Base-by-base conservation (phyloP, 2,797 vertebrate species). In the Myotis findleyi region DNA sequence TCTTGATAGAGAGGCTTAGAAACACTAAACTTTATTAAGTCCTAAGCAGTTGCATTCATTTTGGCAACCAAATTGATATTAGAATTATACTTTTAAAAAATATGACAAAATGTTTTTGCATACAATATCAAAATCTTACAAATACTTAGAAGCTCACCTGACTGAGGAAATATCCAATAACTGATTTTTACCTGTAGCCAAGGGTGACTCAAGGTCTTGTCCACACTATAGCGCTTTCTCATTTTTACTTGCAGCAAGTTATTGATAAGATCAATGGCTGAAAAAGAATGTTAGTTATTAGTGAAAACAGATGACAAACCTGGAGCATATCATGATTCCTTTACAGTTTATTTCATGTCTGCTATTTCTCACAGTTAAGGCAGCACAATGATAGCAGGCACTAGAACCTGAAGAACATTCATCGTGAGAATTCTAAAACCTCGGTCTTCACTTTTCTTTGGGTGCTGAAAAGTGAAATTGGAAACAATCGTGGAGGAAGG, bases 181-280 rank as follows among this genome's bases (percentile, higher is more conserved):
- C 33, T 77, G 8, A 30, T 96, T 89, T 98, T 98, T 98, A 99
- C 99, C 99, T 99, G 99, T 95, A 99, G 98, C 99, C 99, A 99
- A 0, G 99, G 99, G 95, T 99, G 99, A 97, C 99, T 99, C 97
- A 99, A 99, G 0, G 99, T 99, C 98, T 99, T 99, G 98, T 99
- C 99, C 93, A 99, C 99, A 27, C 99, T 99, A 98, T 99, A 99
- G 72, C 99, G 98, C 97, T 99, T 99, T 98, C 99, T 99, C 99
- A 99, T 99, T 99, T 99, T 99, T 86, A 99, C 99, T 98, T 99
- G 99, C 97, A 99, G 98, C 96, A 99, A 98, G 98, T 99, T 99
- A 98, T 99, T 99, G 97, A 99, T 99, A 97, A 99, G 99, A 98
- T 99, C 99, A 94, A 99, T 99, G 94, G 99, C 99, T 99, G 98